phyloP scores from a whole-genome alignment of 2,888 invertebrate genomes.

The Megastigmus dorsalis region DNA sequence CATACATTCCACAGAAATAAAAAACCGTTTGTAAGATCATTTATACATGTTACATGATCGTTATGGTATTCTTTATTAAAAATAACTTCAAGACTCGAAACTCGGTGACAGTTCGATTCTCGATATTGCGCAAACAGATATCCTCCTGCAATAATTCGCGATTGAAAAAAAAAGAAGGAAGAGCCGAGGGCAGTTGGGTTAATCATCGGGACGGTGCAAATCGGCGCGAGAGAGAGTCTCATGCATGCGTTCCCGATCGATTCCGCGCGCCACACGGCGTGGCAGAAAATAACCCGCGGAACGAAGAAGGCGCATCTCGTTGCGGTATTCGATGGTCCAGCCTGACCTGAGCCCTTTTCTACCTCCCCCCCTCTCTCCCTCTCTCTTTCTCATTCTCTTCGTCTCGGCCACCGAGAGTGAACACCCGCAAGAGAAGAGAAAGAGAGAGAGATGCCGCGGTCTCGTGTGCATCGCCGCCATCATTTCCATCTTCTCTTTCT shows the following conservation, averaged over 20 bases:
- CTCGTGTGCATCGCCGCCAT: constrained; percentile 33
- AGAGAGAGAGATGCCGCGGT: constrained; percentile 20
- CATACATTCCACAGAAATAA: too few species aligned
- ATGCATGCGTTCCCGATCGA: constrained; percentile 30
- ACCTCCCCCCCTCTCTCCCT: neutral
- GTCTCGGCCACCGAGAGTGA: neutral
- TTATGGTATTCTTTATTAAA: too few species aligned
- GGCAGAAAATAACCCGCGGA: constrained; percentile 41
- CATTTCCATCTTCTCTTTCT: constrained; percentile 36
- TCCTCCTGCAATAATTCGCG: too few species aligned
- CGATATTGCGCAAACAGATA: too few species aligned
- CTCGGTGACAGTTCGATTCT: too few species aligned
- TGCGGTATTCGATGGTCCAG: constrained; percentile 49
- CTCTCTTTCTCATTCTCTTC: neutral
- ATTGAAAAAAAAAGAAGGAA: too few species aligned
- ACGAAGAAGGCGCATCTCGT: constrained; percentile 47
- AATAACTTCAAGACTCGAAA: too few species aligned
- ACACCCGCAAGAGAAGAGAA: neutral
- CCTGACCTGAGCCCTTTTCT: constrained; percentile 37
- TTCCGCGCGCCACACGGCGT: neutral
- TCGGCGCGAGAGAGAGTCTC: too few species aligned
- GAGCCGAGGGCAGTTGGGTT: too few species aligned
- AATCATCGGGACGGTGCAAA: too few species aligned
- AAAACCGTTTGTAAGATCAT: too few species aligned
- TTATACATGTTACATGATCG: too few species aligned